Conservation (phyloP, 2,888 invertebrate genomes). For the Euphydryas editha region DNA sequence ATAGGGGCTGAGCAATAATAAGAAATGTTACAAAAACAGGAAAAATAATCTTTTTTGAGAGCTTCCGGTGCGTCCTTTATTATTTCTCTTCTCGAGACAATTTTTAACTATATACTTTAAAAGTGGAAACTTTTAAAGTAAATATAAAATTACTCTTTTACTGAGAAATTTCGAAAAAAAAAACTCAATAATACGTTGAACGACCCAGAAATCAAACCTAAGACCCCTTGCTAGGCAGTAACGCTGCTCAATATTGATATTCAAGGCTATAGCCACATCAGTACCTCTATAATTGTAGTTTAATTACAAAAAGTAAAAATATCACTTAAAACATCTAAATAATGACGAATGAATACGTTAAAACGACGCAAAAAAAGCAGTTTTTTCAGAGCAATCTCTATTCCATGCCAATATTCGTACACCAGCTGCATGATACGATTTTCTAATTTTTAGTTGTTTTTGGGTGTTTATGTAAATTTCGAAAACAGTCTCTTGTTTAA, state of each 20-base stretch:
- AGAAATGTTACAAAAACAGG: too few relatives aligned
- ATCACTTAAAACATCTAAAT: neutral
- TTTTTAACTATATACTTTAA: too few relatives aligned
- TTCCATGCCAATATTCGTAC: neutral
- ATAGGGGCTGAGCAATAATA: too few relatives aligned
- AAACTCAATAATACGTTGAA: too few relatives aligned
- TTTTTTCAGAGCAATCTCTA: neutral
- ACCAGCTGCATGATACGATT: constrained; percentile 14
- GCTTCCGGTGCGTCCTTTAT: too few relatives aligned
- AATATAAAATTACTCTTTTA: too few relatives aligned
- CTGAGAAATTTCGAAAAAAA: too few relatives aligned
- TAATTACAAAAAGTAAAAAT: constrained; percentile 34
- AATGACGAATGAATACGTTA: neutral
- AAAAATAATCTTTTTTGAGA: too few relatives aligned
- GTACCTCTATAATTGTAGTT: neutral
- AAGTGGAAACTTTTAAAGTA: too few relatives aligned
- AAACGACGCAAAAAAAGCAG: neutral
- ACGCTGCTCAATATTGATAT: constrained; percentile 59
- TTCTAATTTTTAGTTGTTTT: neutral
- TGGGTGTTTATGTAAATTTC: neutral
- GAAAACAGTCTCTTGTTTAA: neutral
- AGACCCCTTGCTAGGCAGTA: too few relatives aligned
- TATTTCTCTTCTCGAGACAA: too few relatives aligned
- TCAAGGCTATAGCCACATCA: constrained; percentile 52
- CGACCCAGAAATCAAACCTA: too few relatives aligned